Evolutionary conservation across 2,797 vertebrate species (phyloP).

Genomic region (Pagetopsis macropterus): DNA sequence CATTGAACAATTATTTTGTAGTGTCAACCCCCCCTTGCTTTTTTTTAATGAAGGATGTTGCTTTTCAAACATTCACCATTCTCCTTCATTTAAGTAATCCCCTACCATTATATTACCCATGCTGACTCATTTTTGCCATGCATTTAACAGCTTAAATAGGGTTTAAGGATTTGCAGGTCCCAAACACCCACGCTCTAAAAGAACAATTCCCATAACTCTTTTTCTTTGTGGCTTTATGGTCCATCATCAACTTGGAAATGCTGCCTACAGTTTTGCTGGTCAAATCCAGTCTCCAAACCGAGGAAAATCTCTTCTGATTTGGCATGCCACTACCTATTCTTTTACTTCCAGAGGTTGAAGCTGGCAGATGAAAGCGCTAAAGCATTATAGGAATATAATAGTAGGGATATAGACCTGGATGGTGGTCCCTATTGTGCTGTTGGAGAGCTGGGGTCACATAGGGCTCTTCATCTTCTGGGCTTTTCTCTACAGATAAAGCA

Average conservation of each 20-base stretch:
- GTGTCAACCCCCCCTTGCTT: too few species aligned
- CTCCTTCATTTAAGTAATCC: conserved; percentile 19
- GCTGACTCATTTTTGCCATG: conserved; percentile 33
- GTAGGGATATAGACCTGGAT: conserved; percentile 39
- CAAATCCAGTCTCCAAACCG: not conserved
- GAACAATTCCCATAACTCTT: not conserved
- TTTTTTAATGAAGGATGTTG: too few species aligned
- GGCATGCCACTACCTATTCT: conserved; percentile 1
- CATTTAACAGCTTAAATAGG: conserved; percentile 11
- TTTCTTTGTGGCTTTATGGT: conserved; percentile 45
- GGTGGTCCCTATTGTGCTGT: conserved; percentile 57
- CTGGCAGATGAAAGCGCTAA: conserved; percentile 21
- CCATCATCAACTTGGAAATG: conserved; percentile 55
- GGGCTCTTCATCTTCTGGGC: conserved; percentile 43
- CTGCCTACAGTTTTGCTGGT: conserved; percentile 11
- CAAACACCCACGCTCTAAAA: not conserved
- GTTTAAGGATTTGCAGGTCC: not conserved
- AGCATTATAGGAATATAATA: conserved; percentile 32
- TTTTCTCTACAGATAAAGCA: conserved; percentile 52
- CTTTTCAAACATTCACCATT: not conserved
- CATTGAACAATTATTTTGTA: not conserved
- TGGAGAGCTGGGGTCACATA: conserved; percentile 49
- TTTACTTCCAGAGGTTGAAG: not conserved
- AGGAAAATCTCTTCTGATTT: not conserved
- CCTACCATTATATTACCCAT: conserved; percentile 4